phyloP scores from a whole-genome alignment of 2,797 vertebrate species.

The Cynodonichthys magdalenae region DNA sequence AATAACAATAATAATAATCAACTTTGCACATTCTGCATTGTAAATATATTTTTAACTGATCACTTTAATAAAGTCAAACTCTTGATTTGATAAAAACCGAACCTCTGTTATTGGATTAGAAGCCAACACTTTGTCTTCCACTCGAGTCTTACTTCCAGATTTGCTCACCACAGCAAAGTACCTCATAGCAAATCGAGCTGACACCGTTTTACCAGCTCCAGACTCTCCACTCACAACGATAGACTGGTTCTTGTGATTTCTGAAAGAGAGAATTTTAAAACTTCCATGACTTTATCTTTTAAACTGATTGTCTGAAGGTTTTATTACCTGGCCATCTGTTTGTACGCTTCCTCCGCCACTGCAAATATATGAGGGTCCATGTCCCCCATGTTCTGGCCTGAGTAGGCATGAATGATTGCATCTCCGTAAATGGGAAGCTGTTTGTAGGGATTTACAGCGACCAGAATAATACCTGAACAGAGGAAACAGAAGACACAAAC shows the following conservation, averaged over 20 bases:
- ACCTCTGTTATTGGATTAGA: conserved; percentile 98
- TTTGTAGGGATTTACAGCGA: conserved; percentile 97
- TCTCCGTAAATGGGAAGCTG: conserved; percentile 94
- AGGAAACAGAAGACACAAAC: conserved; percentile 29
- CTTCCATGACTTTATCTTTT: too few species aligned
- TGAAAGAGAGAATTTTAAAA: conserved; percentile 49
- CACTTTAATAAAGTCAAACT: neutral
- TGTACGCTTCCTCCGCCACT: conserved; percentile 98
- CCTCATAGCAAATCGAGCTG: conserved; percentile 95
- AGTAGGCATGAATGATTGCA: conserved; percentile 96
- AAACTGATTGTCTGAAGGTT: neutral
- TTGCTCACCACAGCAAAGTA: conserved; percentile 97
- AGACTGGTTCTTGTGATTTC: conserved; percentile 95
- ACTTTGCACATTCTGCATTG: neutral
- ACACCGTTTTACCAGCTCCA: conserved; percentile 97
- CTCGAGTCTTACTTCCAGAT: conserved; percentile 87
- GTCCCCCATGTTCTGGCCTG: conserved; percentile 98
- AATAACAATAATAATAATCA: neutral
- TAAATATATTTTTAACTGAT: neutral
- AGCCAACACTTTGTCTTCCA: conserved; percentile 96
- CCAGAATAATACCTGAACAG: conserved; percentile 92
- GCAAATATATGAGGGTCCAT: conserved; percentile 99
- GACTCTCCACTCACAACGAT: conserved; percentile 98
- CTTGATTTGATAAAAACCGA: neutral
- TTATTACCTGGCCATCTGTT: conserved; percentile 95